Evolutionary conservation across 1,140 invertebrate genomes (phyloP).

Genomic region (Coelopa frigida): DNA sequence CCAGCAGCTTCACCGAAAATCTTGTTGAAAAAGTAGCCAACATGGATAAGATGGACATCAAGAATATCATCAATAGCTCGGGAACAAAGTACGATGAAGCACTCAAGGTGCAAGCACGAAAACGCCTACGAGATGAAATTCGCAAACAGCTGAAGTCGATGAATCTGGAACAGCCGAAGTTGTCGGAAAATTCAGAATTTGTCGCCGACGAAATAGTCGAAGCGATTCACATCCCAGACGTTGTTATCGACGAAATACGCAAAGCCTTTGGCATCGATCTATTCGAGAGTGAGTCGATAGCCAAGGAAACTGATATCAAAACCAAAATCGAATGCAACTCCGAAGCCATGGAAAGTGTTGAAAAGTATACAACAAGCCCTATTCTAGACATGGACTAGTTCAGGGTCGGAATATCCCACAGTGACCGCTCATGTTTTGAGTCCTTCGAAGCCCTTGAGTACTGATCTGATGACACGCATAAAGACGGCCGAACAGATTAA

Average conservation of each 20-base stretch:
- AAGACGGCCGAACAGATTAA: neutral
- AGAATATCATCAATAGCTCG: slow-evolving; percentile 36
- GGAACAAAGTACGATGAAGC: slow-evolving; percentile 36
- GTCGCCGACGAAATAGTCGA: slow-evolving; percentile 36
- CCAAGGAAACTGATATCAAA: too few species aligned
- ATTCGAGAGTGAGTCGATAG: too few species aligned
- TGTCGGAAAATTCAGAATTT: slow-evolving; percentile 16
- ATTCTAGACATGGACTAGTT: too few species aligned
- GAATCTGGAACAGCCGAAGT: slow-evolving; percentile 23
- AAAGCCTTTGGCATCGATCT: slow-evolving; percentile 32
- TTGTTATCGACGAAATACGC: slow-evolving; percentile 30
- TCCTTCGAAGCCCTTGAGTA: neutral
- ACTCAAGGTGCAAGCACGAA: slow-evolving; percentile 28
- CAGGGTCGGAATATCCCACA: too few species aligned
- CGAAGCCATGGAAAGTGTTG: too few species aligned
- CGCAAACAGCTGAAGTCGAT: slow-evolving; percentile 28
- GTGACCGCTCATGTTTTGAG: neutral
- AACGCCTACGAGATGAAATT: slow-evolving; percentile 30
- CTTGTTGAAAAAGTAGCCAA: slow-evolving; percentile 26
- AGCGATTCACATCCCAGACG: slow-evolving; percentile 26
- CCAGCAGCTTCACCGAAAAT: slow-evolving; percentile 7
- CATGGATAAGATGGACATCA: slow-evolving; percentile 34
- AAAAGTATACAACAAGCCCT: too few species aligned
- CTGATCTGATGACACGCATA: slow-evolving; percentile 1
- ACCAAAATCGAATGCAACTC: too few species aligned